Evolutionary conservation across 2,797 vertebrate genomes (phyloP).

Genomic region (Anas georgica): DNA sequence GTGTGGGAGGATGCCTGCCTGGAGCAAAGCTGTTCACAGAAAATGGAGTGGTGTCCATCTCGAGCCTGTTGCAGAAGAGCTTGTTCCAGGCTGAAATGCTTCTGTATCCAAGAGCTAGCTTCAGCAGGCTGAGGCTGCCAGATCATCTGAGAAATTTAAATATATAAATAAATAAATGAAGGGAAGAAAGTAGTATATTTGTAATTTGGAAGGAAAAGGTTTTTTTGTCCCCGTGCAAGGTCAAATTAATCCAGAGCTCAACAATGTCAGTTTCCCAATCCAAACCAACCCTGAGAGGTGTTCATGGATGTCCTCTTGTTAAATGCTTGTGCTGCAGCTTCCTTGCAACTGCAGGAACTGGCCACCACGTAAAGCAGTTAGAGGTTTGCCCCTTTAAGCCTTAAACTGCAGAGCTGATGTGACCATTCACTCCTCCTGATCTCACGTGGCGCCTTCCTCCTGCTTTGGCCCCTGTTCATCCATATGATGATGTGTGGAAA

Average conservation of each 20-base stretch:
- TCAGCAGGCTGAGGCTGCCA: background rate
- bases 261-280: background rate
- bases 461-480: background rate
- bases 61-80: background rate
- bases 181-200: background rate
- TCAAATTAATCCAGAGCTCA: background rate
- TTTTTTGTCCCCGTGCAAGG: background rate
- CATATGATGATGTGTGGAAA: background rate
- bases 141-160: background rate
- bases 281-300: background rate
- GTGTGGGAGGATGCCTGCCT: background rate
- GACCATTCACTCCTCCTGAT: background rate
- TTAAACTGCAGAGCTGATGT: background rate
- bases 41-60: background rate
- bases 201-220: background rate
- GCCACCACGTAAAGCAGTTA: fast-evolving
- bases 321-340: background rate
- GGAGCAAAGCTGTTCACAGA: background rate
- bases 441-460: background rate
- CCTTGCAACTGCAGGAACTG: background rate
- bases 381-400: background rate
- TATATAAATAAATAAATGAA: background rate
- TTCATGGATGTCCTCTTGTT: background rate
- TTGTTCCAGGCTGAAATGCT: background rate
- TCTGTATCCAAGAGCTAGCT: background rate